phyloP scores from a whole-genome alignment of 2,888 invertebrate species.

The Tetragnatha montana region DNA sequence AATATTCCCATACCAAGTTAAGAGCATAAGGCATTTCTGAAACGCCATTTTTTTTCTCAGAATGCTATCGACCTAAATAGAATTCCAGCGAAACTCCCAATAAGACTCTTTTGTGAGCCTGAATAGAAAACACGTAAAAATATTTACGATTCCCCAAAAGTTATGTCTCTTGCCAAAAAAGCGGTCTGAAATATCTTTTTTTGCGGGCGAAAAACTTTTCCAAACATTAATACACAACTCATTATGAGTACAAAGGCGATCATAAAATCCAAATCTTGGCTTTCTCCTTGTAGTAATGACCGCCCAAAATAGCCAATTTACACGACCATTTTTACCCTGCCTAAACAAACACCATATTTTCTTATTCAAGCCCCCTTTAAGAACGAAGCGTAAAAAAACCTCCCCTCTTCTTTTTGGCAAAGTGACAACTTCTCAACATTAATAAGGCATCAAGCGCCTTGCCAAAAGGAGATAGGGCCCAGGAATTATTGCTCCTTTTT shows the following conservation, averaged over 20 bases:
- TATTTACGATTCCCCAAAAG: neutral
- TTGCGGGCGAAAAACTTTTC: neutral
- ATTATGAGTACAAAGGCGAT: neutral
- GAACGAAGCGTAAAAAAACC: neutral
- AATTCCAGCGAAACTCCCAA: no score
- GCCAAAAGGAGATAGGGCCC: constrained; percentile 5
- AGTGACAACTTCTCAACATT: constrained; percentile 43
- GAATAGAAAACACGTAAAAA: neutral
- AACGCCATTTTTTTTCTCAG: no score
- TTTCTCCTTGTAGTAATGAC: neutral
- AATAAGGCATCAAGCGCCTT: constrained; percentile 28
- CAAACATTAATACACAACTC: constrained; percentile 2
- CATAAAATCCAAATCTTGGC: constrained; percentile 36
- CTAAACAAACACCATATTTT: constrained; percentile 28
- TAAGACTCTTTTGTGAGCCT: no score
- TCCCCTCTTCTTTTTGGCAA: constrained; percentile 20
- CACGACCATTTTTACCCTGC: neutral
- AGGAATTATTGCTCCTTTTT: constrained; percentile 19
- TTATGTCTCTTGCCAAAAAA: neutral
- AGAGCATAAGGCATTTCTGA: no score
- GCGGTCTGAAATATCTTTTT: neutral
- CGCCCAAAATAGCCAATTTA: constrained; percentile 33
- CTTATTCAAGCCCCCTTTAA: neutral
- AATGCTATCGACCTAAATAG: no score
- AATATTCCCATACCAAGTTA: no score